Percentiles rank a stretch among this genome's conserved stretches.
Conservation (phyloP, 2,888 invertebrate genomes). For the Athripsodes cinereus region DNA sequence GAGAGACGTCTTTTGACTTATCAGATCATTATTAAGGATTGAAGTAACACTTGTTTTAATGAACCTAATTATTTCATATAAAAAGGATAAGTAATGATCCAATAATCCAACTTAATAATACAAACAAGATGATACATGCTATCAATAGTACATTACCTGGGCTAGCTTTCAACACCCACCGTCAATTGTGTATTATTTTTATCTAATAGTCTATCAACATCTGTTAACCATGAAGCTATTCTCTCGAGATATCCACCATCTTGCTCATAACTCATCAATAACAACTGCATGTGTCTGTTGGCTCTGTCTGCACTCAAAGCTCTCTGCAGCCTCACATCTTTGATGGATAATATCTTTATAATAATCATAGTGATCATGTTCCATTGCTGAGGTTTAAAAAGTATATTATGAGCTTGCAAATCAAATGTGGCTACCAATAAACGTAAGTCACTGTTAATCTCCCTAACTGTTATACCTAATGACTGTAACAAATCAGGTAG, state of each 20-base stretch:
- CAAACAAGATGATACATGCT: too few relatives aligned
- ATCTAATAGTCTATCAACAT: constrained; percentile 44
- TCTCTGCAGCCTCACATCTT: constrained; percentile 36
- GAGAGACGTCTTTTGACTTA: too few relatives aligned
- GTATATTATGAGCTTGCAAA: constrained; percentile 63
- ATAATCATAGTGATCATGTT: constrained; percentile 62
- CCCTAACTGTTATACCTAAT: constrained; percentile 40
- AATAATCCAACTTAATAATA: too few relatives aligned
- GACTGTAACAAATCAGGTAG: constrained; percentile 52
- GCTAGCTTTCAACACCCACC: background rate
- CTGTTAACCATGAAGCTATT: constrained; percentile 46
- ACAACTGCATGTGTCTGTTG: constrained; percentile 42
- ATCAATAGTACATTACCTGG: too few relatives aligned
- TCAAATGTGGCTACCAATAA: constrained; percentile 59
- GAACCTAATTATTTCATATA: too few relatives aligned
- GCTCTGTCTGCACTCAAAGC: constrained; percentile 37
- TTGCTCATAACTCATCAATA: constrained; percentile 46
- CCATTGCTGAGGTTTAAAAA: constrained; percentile 68
- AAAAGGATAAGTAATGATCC: too few relatives aligned
- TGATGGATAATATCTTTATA: constrained; percentile 53
- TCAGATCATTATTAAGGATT: too few relatives aligned
- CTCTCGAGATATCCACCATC: constrained; percentile 48
- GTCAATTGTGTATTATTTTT: constrained; percentile 42
- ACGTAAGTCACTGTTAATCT: constrained; percentile 43
- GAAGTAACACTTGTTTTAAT: too few relatives aligned